These are phyloP conservation scores for Alethe diademata DNA, from an alignment of 2,113 vertebrate genomes.

Conservation along the genomic window DNA sequence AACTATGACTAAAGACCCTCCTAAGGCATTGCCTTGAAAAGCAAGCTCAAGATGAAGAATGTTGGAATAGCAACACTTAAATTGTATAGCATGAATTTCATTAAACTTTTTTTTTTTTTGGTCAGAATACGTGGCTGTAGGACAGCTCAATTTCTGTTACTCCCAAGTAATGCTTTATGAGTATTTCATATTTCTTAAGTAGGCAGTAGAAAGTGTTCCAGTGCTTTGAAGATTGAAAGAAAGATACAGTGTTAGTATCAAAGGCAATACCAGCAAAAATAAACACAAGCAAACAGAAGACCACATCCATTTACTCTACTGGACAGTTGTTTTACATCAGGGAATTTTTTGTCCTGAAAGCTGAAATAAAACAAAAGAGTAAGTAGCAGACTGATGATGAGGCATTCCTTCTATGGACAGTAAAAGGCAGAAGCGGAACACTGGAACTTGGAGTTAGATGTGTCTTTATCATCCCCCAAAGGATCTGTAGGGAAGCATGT, in stretches of 20 bases:
- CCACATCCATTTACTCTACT: background rate
- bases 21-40: slow-evolving; percentile 29
- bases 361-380: background rate
- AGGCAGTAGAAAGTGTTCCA: background rate
- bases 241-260: background rate
- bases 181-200: background rate
- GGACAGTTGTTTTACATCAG: background rate
- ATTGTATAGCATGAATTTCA: slow-evolving; percentile 47
- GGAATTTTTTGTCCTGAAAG: background rate
- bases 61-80: slow-evolving; percentile 36
- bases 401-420: background rate
- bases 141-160: background rate
- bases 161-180: background rate
- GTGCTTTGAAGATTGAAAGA: background rate
- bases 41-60: slow-evolving; percentile 7
- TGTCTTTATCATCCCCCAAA: background rate
- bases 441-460: background rate
- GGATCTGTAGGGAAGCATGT: background rate
- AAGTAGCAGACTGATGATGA: background rate
- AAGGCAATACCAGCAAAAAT: background rate
- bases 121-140: background rate
- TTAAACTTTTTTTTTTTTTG: background rate
- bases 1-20: slow-evolving; percentile 22
- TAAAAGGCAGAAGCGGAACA: background rate
- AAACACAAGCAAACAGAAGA: background rate